Conservation (phyloP, 2,888 invertebrate genomes). For the Gasteruption jaculator region DNA sequence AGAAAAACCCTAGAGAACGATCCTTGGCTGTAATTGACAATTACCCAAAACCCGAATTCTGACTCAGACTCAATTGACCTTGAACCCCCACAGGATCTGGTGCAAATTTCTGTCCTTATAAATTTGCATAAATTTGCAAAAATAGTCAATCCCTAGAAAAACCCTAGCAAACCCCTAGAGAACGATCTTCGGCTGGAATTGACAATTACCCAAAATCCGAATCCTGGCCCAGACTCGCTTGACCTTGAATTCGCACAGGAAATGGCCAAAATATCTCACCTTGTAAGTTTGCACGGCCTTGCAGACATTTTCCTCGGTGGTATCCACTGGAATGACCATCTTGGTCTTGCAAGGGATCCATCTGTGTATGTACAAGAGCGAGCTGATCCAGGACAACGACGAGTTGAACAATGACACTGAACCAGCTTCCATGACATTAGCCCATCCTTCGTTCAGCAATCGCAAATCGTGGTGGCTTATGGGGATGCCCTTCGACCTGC, state of each 20-base stretch:
- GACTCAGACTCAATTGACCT: too few relatives aligned
- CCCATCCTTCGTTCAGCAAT: too few relatives aligned
- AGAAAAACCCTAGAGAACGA: background rate
- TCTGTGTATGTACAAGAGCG: constrained; percentile 16
- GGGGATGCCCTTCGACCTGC: constrained; percentile 29
- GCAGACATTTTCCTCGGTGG: constrained; percentile 18
- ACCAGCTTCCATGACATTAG: background rate
- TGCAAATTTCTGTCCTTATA: too few relatives aligned
- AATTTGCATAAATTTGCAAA: constrained; percentile 18
- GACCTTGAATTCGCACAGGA: background rate
- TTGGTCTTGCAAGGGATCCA: constrained; percentile 15
- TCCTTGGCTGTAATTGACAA: too few relatives aligned
- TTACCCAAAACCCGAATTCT: too few relatives aligned
- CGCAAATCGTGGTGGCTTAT: constrained; percentile 25
- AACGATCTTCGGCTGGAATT: too few relatives aligned
- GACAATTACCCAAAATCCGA: too few relatives aligned
- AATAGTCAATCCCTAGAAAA: too few relatives aligned
- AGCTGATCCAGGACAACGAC: constrained; percentile 28
- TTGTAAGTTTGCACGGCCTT: constrained; percentile 26
- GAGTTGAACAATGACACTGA: constrained; percentile 24
- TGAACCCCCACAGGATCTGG: too few relatives aligned
- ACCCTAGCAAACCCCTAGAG: too few relatives aligned
- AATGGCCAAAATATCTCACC: constrained; percentile 12
- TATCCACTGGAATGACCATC: constrained; percentile 24
- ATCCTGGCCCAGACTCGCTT: too few relatives aligned